A percentile compares a stretch with the other conserved stretches of the same genome.
These are phyloP conservation scores for Hozukius guyotensis DNA, from an alignment of 2,797 vertebrate genomes.

Conservation along the genomic window DNA sequence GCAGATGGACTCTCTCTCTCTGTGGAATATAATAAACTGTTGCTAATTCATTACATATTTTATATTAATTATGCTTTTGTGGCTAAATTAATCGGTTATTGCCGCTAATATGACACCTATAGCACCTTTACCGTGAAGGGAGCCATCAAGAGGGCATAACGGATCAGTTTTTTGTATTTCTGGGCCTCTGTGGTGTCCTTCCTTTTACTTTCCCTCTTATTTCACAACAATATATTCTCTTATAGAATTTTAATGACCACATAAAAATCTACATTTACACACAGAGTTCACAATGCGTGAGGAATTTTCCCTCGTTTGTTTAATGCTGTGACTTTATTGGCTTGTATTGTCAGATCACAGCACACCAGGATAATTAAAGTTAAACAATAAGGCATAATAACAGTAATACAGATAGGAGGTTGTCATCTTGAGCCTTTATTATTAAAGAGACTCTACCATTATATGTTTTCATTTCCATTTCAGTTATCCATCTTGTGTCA, in stretches of 20 bases:
- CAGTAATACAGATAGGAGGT: neutral
- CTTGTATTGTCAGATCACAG: neutral
- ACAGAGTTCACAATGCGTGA: neutral
- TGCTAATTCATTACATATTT: too few species aligned
- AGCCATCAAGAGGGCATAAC: too few species aligned
- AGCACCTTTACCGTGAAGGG: too few species aligned
- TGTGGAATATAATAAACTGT: too few species aligned
- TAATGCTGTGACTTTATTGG: neutral
- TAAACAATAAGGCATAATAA: neutral
- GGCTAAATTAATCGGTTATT: too few species aligned
- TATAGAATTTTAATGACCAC: conserved; percentile 5
- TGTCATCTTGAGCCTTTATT: neutral
- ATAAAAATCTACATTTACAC: conserved; percentile 14
- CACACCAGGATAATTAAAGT: neutral
- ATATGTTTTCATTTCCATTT: neutral
- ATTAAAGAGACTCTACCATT: neutral
- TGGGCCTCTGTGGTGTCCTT: neutral
- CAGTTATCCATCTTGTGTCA: neutral
- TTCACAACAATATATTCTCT: neutral
- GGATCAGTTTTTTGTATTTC: too few species aligned
- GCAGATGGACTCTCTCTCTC: too few species aligned
- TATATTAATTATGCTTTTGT: too few species aligned
- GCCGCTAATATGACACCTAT: too few species aligned
- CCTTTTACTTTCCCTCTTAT: neutral
- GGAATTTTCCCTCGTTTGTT: neutral